Evolutionary conservation across 92 coral and sea anemone genomes (phyloP).

Genomic region (Epizoanthus scotinus): DNA sequence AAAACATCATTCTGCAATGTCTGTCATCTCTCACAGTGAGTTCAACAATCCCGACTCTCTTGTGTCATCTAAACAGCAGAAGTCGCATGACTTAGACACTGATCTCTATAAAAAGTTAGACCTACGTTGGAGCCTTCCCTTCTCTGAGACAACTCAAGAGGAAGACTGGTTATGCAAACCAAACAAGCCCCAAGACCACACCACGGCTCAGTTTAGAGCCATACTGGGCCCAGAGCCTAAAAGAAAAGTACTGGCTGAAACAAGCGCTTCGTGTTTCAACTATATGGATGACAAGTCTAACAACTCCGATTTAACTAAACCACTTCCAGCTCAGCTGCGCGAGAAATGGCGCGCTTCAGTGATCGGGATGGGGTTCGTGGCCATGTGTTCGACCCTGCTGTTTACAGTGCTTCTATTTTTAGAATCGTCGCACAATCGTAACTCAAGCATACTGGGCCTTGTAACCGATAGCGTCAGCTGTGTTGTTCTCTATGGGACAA

Average conservation of each 20-base stretch:
- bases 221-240: conserved; percentile 1
- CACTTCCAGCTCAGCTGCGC: background rate
- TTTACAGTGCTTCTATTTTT: background rate
- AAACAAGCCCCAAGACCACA: background rate
- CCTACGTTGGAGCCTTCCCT: background rate
- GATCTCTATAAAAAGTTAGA: background rate
- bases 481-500: background rate
- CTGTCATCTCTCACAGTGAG: background rate
- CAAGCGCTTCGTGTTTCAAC: conserved; percentile 1
- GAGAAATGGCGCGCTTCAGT: background rate
- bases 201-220: background rate
- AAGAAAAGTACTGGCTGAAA: background rate
- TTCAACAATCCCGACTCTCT: background rate
- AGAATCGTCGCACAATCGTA: background rate
- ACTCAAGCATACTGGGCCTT: background rate
- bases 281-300: background rate
- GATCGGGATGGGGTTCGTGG: background rate
- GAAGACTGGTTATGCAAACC: background rate
- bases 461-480: conserved; percentile 1
- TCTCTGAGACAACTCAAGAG: background rate
- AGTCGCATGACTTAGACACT: background rate
- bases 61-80: background rate
- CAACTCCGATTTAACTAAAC: background rate
- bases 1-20: background rate
- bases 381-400: background rate